These are phyloP conservation scores for Hylaeus volcanicus DNA, from an alignment of 1,140 invertebrate species.

Conservation along the genomic window DNA sequence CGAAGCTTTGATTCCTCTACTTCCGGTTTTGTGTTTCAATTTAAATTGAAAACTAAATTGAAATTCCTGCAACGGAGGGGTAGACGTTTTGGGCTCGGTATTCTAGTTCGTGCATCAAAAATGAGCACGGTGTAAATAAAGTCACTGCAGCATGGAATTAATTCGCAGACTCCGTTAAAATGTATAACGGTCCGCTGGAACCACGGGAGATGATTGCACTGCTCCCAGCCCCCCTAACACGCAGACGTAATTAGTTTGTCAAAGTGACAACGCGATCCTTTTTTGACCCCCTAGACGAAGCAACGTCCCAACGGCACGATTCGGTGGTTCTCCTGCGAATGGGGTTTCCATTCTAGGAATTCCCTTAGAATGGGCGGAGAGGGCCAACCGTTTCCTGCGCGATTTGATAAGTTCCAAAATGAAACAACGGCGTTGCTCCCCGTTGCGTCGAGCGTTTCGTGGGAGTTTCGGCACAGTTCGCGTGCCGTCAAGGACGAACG, in stretches of 20 bases:
- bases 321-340: not conserved
- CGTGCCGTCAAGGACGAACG: not conserved
- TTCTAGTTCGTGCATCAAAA: too few relatives aligned
- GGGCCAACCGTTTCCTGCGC: not conserved
- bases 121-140: not conserved
- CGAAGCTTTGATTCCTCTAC: too few relatives aligned
- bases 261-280: constrained; percentile 34
- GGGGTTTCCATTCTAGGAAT: not conserved
- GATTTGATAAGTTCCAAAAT: not conserved
- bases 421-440: not conserved
- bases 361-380: not conserved
- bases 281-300: not conserved
- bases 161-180: constrained; percentile 36
- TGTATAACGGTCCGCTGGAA: not conserved
- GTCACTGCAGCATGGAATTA: constrained; percentile 42
- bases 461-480: not conserved
- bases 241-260: constrained; percentile 39
- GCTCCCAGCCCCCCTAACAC: not conserved
- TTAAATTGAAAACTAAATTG: too few relatives aligned
- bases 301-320: constrained; percentile 19
- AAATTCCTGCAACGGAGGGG: too few relatives aligned
- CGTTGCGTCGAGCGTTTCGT: not conserved
- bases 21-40: too few relatives aligned
- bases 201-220: constrained; percentile 26
- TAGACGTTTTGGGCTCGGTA: too few relatives aligned